Base-by-base conservation (phyloP, 2,797 vertebrate species). In the Leuciscus waleckii region DNA sequence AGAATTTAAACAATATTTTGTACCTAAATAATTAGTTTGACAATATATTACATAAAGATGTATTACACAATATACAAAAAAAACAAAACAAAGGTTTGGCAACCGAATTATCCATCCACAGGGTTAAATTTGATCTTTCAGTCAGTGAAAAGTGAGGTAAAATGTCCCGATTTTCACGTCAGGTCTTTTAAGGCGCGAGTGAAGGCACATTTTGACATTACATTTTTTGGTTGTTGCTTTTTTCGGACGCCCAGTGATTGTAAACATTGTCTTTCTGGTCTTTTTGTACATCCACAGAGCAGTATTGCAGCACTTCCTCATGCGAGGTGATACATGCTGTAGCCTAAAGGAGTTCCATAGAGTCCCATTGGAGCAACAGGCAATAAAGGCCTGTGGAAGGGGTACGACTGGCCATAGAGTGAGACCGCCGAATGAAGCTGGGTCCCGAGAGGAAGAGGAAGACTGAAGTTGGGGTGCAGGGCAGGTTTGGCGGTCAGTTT, bases 301-400 rank as follows among this genome's bases (percentile, higher is more conserved):
- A 23, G 46, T 43, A 32, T 56, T 26, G 61, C 77, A 83, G 88
- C 83, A 17, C 58, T 19, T 70, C 19, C 87, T 92, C 91, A 90
- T 92, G 97, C 97, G 39, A 99, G 94, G 91, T 98, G 97, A 94
- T 99, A 99, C 97, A 99, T 98, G 95, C 97, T 95, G 87, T 99
- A 99, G 91, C 96, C 97, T 85, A 99, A 94, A 0, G 97, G 97
- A 23, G 97, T 94, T 35, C 97, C 95, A 81, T 99, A 99, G 81
- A 99, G 96, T 96, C 98, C 97, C 49, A 99, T 92, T 0, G 97
- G 97, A 0, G 97, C 95, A 68, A 99, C 95, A 69, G 97, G 97
- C 76, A 99, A 95, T 75, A 99, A 91, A 91, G 96, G 96, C 95
- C 98, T 97, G 87, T 93, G 92, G 82, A 93, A 93, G 79, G 97